These are phyloP conservation scores for Mesodorylaimus sp. DNA, from an alignment of 2,888 invertebrate genomes.

Conservation along the genomic window DNA sequence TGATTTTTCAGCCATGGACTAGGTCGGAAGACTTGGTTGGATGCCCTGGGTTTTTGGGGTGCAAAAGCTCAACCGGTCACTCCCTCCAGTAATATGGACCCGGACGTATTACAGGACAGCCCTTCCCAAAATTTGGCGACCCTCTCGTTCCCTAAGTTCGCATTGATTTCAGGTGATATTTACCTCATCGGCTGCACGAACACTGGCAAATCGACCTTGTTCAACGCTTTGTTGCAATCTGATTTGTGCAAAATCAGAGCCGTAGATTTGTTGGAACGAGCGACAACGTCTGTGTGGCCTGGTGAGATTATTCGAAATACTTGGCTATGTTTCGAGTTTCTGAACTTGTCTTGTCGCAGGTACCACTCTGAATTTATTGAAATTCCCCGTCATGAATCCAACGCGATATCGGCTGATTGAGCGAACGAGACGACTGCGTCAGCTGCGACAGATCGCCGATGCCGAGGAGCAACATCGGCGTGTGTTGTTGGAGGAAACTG, in stretches of 20 bases:
- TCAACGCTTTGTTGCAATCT: conserved; percentile 70
- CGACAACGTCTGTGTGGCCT: conserved; percentile 83
- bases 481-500: conserved; percentile 38
- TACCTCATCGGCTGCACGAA: conserved; percentile 86
- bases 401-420: conserved; percentile 42
- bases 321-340: not conserved
- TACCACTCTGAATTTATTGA: conserved; percentile 74
- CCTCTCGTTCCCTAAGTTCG: conserved; percentile 4
- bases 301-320: conserved; percentile 36
- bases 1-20: too few relatives aligned
- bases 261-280: conserved; percentile 59
- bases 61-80: too few relatives aligned
- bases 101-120: too few relatives aligned
- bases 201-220: conserved; percentile 76
- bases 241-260: conserved; percentile 69
- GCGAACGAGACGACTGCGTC: conserved; percentile 44
- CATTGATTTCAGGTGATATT: conserved; percentile 39
- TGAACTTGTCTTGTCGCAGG: too few relatives aligned
- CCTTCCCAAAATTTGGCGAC: not conserved
- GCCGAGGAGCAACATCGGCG: conserved; percentile 39
- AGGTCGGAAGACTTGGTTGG: too few relatives aligned
- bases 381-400: conserved; percentile 71
- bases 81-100: too few relatives aligned
- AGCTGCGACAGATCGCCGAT: conserved; percentile 36
- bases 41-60: too few relatives aligned